phyloP scores from a whole-genome alignment of 1,140 invertebrate species.

The Metopolophium dirhodum region DNA sequence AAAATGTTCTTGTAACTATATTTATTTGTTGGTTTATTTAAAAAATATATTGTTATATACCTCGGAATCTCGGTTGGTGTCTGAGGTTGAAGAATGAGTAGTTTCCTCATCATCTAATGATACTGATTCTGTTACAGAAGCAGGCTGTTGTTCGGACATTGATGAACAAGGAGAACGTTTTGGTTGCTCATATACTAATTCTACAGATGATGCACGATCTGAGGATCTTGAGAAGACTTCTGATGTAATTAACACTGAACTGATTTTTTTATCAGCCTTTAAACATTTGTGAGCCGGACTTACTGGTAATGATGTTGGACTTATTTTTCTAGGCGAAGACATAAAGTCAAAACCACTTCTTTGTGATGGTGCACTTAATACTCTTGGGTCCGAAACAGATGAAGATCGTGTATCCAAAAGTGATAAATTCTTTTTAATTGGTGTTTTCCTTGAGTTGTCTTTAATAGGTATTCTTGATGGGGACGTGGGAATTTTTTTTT shows the following conservation, averaged over 20 bases:
- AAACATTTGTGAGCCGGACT: constrained; percentile 30
- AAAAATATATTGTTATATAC: background rate
- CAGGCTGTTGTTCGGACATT: constrained; percentile 49
- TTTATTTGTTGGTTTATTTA: background rate
- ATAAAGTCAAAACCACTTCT: constrained; percentile 33
- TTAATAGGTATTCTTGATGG: constrained; percentile 46
- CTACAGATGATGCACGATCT: background rate
- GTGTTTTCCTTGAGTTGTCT: background rate
- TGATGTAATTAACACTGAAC: constrained; percentile 18
- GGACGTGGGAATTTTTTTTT: background rate
- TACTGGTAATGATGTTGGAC: constrained; percentile 20
- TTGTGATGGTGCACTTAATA: constrained; percentile 29
- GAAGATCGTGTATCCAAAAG: background rate
- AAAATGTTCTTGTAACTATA: background rate
- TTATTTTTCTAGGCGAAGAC: constrained; percentile 27
- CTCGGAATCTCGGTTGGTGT: constrained; percentile 30
- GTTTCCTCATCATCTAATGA: constrained; percentile 47
- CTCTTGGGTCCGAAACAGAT: background rate
- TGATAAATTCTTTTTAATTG: constrained; percentile 10
- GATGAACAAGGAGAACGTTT: constrained; percentile 34
- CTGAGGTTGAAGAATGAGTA: constrained; percentile 34
- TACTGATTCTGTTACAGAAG: constrained; percentile 51
- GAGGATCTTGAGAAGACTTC: constrained; percentile 38
- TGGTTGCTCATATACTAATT: constrained; percentile 52
- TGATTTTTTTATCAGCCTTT: constrained; percentile 23